Evolutionary conservation across 2,113 vertebrate species (phyloP).

Genomic region (Alectura lathami): DNA sequence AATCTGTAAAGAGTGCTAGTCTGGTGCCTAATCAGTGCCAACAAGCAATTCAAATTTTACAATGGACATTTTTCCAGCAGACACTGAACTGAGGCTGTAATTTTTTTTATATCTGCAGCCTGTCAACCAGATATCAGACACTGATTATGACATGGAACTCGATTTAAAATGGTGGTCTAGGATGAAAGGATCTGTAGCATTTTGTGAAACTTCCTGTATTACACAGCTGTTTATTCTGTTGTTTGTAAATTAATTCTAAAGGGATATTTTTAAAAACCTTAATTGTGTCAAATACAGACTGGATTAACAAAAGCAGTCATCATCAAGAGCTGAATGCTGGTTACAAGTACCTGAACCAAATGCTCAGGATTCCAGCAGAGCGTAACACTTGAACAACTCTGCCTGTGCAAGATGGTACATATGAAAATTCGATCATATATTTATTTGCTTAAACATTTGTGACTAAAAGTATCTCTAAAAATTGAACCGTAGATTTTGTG

Average conservation of each 20-base stretch:
- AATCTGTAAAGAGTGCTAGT: background rate
- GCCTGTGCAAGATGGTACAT: background rate
- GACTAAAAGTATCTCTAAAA: background rate
- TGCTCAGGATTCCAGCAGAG: background rate
- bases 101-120: background rate
- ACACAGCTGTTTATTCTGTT: background rate
- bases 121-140: background rate
- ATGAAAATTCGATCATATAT: background rate
- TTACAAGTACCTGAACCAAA: background rate
- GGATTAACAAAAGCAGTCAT: background rate
- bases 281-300: background rate
- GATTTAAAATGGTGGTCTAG: background rate
- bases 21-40: background rate
- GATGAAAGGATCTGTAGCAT: background rate
- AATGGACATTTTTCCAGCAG: background rate
- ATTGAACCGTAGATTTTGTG: background rate
- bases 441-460: background rate
- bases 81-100: background rate
- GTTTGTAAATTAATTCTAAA: background rate
- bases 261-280: background rate
- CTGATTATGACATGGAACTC: background rate
- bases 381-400: background rate
- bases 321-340: background rate
- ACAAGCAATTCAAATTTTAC: slow-evolving; percentile 1
- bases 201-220: background rate